phyloP scores from a whole-genome alignment of 2,888 invertebrate species.

The Yponomeuta cagnagella region DNA sequence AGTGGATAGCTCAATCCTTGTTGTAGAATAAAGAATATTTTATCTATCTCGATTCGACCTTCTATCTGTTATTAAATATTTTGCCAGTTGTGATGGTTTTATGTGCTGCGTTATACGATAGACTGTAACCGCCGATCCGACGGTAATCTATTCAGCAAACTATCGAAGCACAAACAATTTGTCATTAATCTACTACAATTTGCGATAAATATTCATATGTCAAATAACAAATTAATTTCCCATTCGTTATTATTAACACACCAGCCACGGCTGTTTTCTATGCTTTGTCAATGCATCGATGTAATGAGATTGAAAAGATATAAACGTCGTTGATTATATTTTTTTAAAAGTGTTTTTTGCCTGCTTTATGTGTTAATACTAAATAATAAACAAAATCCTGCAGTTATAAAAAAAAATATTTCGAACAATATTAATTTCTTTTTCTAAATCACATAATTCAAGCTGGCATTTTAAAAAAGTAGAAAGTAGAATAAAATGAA shows the following conservation, averaged over 20 bases:
- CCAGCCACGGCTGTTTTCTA: constrained; percentile 29
- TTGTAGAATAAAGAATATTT: too few relatives aligned
- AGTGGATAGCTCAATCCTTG: too few relatives aligned
- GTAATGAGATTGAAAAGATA: constrained; percentile 14
- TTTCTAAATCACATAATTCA: background rate
- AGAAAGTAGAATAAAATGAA: background rate
- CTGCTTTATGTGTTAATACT: too few relatives aligned
- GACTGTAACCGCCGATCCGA: constrained; percentile 27
- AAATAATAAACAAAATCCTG: too few relatives aligned
- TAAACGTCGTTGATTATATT: constrained; percentile 9
- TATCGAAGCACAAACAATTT: constrained; percentile 39
- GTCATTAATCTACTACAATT: constrained; percentile 51
- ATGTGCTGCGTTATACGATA: constrained; percentile 40
- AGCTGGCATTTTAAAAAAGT: background rate
- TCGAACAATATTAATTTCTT: background rate
- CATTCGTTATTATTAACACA: constrained; percentile 58
- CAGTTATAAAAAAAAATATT: background rate
- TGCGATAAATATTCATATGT: constrained; percentile 52
- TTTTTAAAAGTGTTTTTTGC: too few relatives aligned
- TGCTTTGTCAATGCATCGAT: constrained; percentile 26
- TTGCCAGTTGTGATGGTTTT: background rate
- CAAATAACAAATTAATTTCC: constrained; percentile 54
- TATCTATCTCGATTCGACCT: too few relatives aligned
- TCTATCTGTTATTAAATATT: background rate
- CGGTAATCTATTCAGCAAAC: constrained; percentile 48